Percentiles rank a stretch among this genome's conserved stretches.
Conservation (phyloP, 92 coral and sea anemone genomes). For the Epizoanthus ramosus region DNA sequence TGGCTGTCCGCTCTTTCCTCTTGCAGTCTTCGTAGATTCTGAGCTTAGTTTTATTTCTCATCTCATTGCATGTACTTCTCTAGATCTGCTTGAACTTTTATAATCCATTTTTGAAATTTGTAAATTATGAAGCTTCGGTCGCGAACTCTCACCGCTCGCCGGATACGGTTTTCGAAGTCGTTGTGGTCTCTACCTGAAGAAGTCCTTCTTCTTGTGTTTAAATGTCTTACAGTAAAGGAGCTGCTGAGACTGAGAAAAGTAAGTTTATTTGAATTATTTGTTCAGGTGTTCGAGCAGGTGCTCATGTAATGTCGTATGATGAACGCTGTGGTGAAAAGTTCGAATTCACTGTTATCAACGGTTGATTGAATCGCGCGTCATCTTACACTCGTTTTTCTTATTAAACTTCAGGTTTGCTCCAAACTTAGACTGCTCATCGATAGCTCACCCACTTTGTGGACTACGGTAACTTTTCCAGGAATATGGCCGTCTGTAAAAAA, state of each 20-base stretch:
- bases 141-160: constrained; percentile 68
- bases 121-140: constrained; percentile 78
- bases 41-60: constrained; percentile 15
- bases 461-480: constrained; percentile 85
- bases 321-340: background rate
- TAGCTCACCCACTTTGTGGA: constrained; percentile 76
- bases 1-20: constrained; percentile 10
- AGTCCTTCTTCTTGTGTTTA: constrained; percentile 76
- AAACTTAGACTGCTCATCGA: constrained; percentile 74
- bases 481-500: constrained; percentile 93
- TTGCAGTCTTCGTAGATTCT: constrained; percentile 28
- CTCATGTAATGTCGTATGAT: background rate
- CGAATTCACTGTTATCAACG: constrained; percentile 29
- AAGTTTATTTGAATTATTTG: constrained; percentile 36
- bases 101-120: background rate
- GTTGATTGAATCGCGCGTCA: constrained; percentile 47
- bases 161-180: constrained; percentile 57
- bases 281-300: background rate
- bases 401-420: constrained; percentile 76
- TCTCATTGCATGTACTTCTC: background rate
- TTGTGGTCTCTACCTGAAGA: constrained; percentile 91
- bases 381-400: background rate
- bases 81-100: background rate
- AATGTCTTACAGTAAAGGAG: constrained; percentile 80
- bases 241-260: constrained; percentile 83